Evolutionary conservation across 2,113 vertebrate species (phyloP), one percentile per base, ranked within the genome.

Genomic region (Aythya baeri): DNA sequence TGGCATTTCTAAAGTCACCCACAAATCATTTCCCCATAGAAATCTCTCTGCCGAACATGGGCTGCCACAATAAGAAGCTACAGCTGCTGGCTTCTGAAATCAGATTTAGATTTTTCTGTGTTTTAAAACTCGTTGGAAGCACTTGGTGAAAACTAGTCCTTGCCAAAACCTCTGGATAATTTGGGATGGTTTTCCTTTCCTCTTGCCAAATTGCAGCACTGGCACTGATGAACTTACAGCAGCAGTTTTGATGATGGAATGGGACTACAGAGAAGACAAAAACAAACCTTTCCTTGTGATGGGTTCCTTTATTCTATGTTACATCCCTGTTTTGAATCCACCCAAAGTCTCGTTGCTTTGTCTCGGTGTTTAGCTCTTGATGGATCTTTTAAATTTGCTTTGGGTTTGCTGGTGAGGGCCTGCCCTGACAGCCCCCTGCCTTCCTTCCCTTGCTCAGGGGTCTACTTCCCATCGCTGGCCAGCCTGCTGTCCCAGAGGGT

Each of bases 401-500:
- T 63, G 54, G 32, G 1, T 62, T 59, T 85, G 44, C 78, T 59
- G 6, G 1, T 2, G 7, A 43, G 57, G 23, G 20, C 23, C 4
- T 7, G 9, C 58, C 36, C 78, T 96, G 34, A 83, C 65, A 31
- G 57, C 57, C 91, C 22, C 49, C 71, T 94, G 92, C 76, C 77
- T 54, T 61, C 63, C 70, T 86, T n/a, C 84, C 17, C 1, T 86
- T 91, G 36, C 77, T 55, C 11, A 98, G 98, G 98, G 5, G 97
- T 98, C 18, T 97, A 98, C 32, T 98, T 98, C 80, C 98, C 98
- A 0, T 97, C 98, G 9, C 95, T 98, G 95, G 97, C 98, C 90
- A 98, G 98, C 88, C 97, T 98, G n/a, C 98, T 99, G 96, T 99
- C 99, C 12, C 99, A 98, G 97, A 99, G 98, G 89, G 99, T 99